phyloP scores from a whole-genome alignment of 2,797 vertebrate genomes.

The Ctenopoma kingsleyae region DNA sequence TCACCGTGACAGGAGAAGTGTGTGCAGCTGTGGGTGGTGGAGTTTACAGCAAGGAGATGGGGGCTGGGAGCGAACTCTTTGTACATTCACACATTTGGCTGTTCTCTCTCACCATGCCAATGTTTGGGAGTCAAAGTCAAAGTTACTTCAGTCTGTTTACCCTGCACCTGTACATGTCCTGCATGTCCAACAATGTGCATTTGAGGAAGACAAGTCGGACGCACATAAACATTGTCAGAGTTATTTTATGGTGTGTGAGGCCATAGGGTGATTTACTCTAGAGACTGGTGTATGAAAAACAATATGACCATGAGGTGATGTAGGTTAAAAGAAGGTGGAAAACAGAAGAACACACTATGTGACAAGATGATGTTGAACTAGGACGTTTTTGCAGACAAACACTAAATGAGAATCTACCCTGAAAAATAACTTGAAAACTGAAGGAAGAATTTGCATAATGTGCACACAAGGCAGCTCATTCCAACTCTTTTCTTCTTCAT shows the following conservation, averaged over 20 bases:
- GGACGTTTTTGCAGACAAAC: too few relatives aligned
- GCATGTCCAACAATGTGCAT: constrained; percentile 11
- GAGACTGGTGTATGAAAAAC: background rate
- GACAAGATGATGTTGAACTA: background rate
- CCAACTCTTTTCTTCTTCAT: background rate
- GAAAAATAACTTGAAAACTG: too few relatives aligned
- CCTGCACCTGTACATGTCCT: background rate
- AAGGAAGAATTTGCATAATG: too few relatives aligned
- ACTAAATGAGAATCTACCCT: too few relatives aligned
- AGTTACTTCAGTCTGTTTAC: constrained; percentile 31
- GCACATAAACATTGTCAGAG: background rate
- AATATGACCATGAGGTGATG: background rate
- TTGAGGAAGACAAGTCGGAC: background rate
- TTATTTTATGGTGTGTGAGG: background rate
- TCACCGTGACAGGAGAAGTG: constrained; percentile 86
- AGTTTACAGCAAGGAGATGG: constrained; percentile 59
- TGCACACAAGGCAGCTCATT: too few relatives aligned
- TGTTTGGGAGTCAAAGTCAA: constrained; percentile 39
- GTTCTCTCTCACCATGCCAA: constrained; percentile 27
- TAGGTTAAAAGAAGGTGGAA: background rate
- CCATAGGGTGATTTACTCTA: background rate
- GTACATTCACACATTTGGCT: constrained; percentile 69
- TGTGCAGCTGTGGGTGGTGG: constrained; percentile 79
- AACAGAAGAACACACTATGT: too few relatives aligned
- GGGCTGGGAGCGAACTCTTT: constrained; percentile 41